Evolutionary conservation across 2,888 invertebrate species (phyloP).

Genomic region (Bhutanitis thaidina): DNA sequence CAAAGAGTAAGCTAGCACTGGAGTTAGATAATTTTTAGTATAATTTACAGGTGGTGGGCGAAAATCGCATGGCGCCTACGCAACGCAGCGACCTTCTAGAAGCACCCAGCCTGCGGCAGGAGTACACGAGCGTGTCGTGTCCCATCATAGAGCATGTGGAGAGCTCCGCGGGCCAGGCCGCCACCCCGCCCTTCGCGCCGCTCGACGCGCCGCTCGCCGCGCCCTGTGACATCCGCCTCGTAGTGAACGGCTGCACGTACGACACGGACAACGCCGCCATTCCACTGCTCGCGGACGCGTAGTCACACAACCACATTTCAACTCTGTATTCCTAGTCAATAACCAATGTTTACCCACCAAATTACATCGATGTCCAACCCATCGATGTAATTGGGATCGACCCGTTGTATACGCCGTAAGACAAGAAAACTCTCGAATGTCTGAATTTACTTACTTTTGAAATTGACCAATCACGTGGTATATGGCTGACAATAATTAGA

Average conservation of each 20-base stretch:
- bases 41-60: constrained; percentile 73
- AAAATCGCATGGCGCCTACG: constrained; percentile 76
- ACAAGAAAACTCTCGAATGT: no score
- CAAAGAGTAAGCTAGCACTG: no score
- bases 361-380: no score
- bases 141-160: constrained; percentile 83
- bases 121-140: constrained; percentile 83
- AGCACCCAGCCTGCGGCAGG: constrained; percentile 69
- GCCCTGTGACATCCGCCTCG: constrained; percentile 58
- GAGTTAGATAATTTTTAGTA: no score
- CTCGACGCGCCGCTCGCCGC: constrained; percentile 23
- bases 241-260: constrained; percentile 60
- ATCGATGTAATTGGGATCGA: no score
- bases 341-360: neutral
- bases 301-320: constrained; percentile 12
- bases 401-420: no score
- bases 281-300: constrained; percentile 63
- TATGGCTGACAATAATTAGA: no score
- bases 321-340: constrained; percentile 43
- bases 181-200: constrained; percentile 26
- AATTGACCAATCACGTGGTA: no score
- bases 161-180: constrained; percentile 19
- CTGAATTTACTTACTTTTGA: no score
- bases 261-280: constrained; percentile 58
- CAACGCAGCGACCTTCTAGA: constrained; percentile 69